Base-by-base conservation (phyloP, 2,888 invertebrate species). In the Enoplolaimus lenunculus region DNA sequence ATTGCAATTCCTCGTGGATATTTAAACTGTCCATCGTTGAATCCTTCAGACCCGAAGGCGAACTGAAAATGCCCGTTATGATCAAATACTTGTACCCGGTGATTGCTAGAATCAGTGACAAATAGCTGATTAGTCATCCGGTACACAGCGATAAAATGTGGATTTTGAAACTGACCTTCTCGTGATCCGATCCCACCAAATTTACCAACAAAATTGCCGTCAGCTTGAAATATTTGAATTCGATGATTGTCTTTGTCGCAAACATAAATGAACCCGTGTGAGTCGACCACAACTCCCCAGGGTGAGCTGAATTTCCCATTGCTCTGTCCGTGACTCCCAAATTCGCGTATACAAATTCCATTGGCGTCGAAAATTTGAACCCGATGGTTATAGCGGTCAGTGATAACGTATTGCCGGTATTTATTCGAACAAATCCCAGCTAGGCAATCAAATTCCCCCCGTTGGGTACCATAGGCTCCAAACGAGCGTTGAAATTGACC, bases 151-250 rank as follows among this genome's bases (percentile, higher is more conserved):
- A 97, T 91, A 84, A 97, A 97, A 83, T 95, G 93, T 1, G 97
- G 97, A 82, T 95, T 93, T 81, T 95, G 93, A 76, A 98, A 85
- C 82, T 93, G 91, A n/a, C 93, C 93, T 73, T 89, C 87, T 77
- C 89, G 89, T 77, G 87, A 89, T 72, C 97, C 97, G 78, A 90
- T 89, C 34, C 89, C 86, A 70, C 97, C 97, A 81, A 98, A 95
- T 84, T 93, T 93, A 74, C 94, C 91, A 76, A 95, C 93, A 83
- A 94, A 97, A 66, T 92, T 91, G 74, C 97, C 97, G 82, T 97
- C 95, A 77, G 93, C 92, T 85, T 94, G 92, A 87, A 95, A 94
- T 80, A 94, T 93, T 88, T 97, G 95, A 73, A 97, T 89, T 84
- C 97, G 28, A 68, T 68, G 21, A 31, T 72, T 68, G 45, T 73